Evolutionary conservation across 2,113 vertebrate species (phyloP).

Genomic region (Syngnathus scovelli): DNA sequence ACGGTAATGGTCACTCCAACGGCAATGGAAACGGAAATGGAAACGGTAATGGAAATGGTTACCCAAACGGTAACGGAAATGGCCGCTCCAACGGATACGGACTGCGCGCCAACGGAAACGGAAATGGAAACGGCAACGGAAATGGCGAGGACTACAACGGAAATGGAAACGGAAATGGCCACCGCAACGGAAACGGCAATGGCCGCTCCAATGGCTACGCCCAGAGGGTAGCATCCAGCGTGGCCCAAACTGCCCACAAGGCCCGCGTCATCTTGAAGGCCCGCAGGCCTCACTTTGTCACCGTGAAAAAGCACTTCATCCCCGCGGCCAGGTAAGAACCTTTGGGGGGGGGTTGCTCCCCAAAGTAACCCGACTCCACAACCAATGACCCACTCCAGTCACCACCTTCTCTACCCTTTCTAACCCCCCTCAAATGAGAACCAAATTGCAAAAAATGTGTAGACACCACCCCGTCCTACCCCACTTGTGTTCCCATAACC

Average conservation of each 20-base stretch:
- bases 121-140: background rate
- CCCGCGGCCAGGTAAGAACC: constrained; percentile 69
- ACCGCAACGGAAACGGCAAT: constrained; percentile 2
- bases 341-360: constrained; percentile 6
- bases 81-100: background rate
- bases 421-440: background rate
- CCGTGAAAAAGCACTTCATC: constrained; percentile 41
- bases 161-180: background rate
- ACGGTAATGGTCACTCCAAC: background rate
- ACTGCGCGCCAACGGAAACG: background rate
- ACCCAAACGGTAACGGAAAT: background rate
- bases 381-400: background rate
- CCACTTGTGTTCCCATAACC: background rate
- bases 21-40: background rate
- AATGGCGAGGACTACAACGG: background rate
- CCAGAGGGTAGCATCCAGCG: constrained; percentile 36
- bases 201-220: background rate
- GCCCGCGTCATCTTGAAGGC: constrained; percentile 23
- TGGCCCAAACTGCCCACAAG: constrained; percentile 55
- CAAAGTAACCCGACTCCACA: constrained; percentile 1
- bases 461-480: background rate
- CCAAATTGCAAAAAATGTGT: background rate
- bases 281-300: constrained; percentile 31
- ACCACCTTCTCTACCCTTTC: background rate
- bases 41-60: background rate